These are phyloP conservation scores for Mormyrus lacerda DNA, from an alignment of 2,113 vertebrate genomes.

Conservation along the genomic window DNA sequence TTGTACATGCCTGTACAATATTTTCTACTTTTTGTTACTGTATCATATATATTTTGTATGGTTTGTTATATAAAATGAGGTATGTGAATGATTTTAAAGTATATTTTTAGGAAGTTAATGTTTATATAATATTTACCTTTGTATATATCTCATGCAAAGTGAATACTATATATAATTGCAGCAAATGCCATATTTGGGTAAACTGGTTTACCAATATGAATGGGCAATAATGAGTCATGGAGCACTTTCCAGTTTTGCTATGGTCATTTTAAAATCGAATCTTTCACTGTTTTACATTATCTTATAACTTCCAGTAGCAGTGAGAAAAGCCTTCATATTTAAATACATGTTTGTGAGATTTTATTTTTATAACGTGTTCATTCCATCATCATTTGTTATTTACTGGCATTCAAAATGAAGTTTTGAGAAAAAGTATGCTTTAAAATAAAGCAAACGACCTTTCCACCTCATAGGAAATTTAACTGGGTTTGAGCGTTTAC, in stretches of 20 bases:
- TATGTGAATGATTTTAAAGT: not conserved
- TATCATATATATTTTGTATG: slow-evolving; percentile 57
- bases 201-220: slow-evolving; percentile 30
- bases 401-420: not conserved
- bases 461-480: not conserved
- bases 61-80: slow-evolving; percentile 44
- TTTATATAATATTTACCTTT: slow-evolving; percentile 49
- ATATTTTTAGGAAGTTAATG: not conserved
- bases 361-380: slow-evolving; percentile 17
- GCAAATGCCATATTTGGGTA: slow-evolving; percentile 41
- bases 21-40: slow-evolving; percentile 53
- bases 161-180: slow-evolving; percentile 32
- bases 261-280: not conserved
- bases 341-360: not conserved
- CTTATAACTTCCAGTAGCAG: not conserved
- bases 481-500: not conserved
- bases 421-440: slow-evolving; percentile 13
- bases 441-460: not conserved
- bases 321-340: not conserved
- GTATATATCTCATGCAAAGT: slow-evolving; percentile 40
- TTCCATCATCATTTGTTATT: not conserved
- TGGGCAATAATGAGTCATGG: slow-evolving; percentile 13
- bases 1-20: slow-evolving; percentile 57
- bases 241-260: slow-evolving; percentile 22
- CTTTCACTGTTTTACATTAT: slow-evolving; percentile 7